Percentiles rank a stretch among this genome's conserved stretches.
Conservation (phyloP, 1,140 invertebrate genomes). For the Cheumatopsyche charites region DNA sequence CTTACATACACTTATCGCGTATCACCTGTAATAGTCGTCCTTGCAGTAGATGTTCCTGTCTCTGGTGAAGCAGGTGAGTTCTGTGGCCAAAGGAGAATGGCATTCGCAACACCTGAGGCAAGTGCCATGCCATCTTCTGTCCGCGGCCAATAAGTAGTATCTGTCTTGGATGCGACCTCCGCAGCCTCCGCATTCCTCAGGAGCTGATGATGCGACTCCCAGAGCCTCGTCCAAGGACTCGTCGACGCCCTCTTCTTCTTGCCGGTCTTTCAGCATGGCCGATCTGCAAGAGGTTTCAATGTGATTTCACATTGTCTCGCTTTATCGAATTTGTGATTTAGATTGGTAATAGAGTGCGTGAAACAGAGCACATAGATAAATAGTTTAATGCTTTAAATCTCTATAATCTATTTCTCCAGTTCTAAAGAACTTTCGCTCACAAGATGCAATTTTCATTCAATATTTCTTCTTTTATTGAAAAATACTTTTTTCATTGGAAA, state of each 20-base stretch:
- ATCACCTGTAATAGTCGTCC: constrained; percentile 92
- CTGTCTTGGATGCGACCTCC: constrained; percentile 60
- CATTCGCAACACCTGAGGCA: constrained; percentile 90
- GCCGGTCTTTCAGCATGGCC: constrained; percentile 58
- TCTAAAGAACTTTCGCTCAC: too few species aligned
- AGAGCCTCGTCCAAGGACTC: constrained; percentile 50
- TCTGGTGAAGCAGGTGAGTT: constrained; percentile 87
- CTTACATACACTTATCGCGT: too few species aligned
- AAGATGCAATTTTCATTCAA: too few species aligned
- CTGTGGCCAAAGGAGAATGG: constrained; percentile 80
- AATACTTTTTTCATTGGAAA: too few species aligned
- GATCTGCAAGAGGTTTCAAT: background rate
- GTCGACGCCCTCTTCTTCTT: constrained; percentile 56
- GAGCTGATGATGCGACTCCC: constrained; percentile 52
- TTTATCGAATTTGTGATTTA: background rate
- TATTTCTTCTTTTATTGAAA: too few species aligned
- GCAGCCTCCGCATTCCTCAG: constrained; percentile 60
- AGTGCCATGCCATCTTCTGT: constrained; percentile 86
- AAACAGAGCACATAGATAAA: background rate
- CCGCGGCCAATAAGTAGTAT: constrained; percentile 87
- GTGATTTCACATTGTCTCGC: background rate
- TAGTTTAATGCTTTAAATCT: constrained; percentile 1
- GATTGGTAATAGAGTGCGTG: too few species aligned
- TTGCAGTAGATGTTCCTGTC: constrained; percentile 94
- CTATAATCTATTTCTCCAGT: too few species aligned